phyloP scores from a whole-genome alignment of 2,888 invertebrate species.

The Meta bourneti region DNA sequence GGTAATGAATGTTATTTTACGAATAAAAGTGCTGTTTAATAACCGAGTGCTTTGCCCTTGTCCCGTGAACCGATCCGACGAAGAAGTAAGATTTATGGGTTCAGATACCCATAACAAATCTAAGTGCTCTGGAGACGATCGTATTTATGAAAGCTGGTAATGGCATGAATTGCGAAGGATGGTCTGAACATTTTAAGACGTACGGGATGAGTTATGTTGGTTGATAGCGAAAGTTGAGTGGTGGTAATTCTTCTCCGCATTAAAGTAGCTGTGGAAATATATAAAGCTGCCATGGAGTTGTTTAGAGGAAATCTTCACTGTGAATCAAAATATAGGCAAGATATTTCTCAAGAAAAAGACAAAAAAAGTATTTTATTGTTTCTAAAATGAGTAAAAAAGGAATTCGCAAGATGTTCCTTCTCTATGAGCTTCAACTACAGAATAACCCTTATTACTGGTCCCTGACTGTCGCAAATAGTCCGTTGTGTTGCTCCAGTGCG shows the following conservation, averaged over 20 bases:
- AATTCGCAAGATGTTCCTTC: too few species aligned
- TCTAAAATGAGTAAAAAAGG: too few species aligned
- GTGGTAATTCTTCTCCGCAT: not conserved
- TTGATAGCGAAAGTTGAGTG: not conserved
- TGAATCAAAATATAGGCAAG: too few species aligned
- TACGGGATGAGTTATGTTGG: not conserved
- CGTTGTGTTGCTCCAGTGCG: too few species aligned
- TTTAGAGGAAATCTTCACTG: too few species aligned
- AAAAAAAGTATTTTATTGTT: too few species aligned
- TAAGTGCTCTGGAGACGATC: not conserved
- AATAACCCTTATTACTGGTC: too few species aligned
- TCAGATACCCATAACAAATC: not conserved
- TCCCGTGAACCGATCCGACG: conserved; percentile 14
- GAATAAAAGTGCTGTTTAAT: conserved; percentile 55
- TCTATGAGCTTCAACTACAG: too few species aligned
- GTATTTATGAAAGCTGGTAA: conserved; percentile 32
- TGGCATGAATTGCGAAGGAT: not conserved
- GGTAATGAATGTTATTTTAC: conserved; percentile 59
- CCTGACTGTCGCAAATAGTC: too few species aligned
- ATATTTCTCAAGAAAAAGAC: too few species aligned
- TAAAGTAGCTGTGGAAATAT: too few species aligned
- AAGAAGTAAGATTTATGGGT: conserved; percentile 49
- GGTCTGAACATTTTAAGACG: not conserved
- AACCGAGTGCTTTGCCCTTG: conserved; percentile 24
- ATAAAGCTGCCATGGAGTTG: too few species aligned